Base-by-base conservation (phyloP, 1,140 invertebrate genomes). In the Nylanderia fulva region DNA sequence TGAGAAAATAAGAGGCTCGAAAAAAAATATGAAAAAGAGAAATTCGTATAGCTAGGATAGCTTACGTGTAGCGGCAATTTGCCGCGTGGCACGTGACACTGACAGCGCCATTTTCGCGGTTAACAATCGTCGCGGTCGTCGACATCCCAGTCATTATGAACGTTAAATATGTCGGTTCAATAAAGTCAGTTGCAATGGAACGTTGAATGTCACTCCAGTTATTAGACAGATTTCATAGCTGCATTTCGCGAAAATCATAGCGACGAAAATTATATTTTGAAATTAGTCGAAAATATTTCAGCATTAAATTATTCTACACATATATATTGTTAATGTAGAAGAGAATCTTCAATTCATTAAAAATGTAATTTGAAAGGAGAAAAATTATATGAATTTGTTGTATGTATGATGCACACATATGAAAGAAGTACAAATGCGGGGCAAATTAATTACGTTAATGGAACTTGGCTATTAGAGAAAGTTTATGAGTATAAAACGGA, bases 41-140 rank as follows among this genome's bases (percentile, higher is more conserved):
- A 48, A 27, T 52, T 69, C 27, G n/a, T 69, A 33, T 39, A 54
- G 21, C 63, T 15, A 45, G 42, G 39, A 24, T 33, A 21, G 58
- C 63, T 61, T 63, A 45, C 18, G 58, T 54, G 15, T 45, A 24
- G 18, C 42, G 2, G n/a, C 56, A 64, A 66, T 42, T 33, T n/a
- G 27, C 18, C 24, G 33, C n/a, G 77, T 45, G 60, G 84, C 54
- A 18, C 52, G 82, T 85, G 87, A 88, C 86, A 75, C 69, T 71
- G 86, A 86, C 79, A 88, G 68, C 83, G 83, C 86, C 58, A 88
- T 88, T 88, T 87, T 74, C 86, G 86, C 54, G 83, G 54, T 56
- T 75, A 71, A 75, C 86, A 87, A 88, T 88, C 86, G 61, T 15
- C n/a, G 27, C 58, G 45, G 18, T 15, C 39, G 87, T 69, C 82